These are phyloP conservation scores for Chrysogorgia sp. DNA, from an alignment of 92 coral and sea anemone genomes.

Conservation along the genomic window DNA sequence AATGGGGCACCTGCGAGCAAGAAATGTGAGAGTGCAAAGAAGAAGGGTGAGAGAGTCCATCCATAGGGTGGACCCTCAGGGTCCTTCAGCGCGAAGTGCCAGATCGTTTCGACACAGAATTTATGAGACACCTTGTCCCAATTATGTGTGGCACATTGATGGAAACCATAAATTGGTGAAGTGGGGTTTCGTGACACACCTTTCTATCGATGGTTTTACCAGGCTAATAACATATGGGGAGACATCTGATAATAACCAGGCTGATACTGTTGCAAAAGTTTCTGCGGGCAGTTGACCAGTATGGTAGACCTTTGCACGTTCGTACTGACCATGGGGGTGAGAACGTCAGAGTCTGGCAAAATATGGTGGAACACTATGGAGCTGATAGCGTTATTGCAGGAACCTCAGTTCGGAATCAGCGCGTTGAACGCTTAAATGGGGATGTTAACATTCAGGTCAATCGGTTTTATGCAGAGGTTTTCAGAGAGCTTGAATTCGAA, in stretches of 20 bases:
- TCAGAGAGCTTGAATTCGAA: constrained; percentile 8
- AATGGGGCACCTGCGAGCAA: constrained; percentile 4
- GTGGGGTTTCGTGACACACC: constrained; percentile 7
- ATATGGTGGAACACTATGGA: neutral
- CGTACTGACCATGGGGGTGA: constrained; percentile 19
- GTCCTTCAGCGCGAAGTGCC: constrained; percentile 2
- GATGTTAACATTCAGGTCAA: constrained; percentile 5
- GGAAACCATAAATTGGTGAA: too few relatives aligned
- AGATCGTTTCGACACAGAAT: constrained; percentile 1
- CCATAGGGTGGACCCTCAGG: constrained; percentile 5
- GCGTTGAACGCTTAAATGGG: constrained; percentile 1
- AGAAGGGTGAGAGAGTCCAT: constrained; percentile 1
- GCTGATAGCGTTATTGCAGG: constrained; percentile 5
- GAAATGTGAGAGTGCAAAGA: neutral
- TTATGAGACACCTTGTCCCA: neutral
- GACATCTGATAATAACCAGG: constrained; percentile 2
- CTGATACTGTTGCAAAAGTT: constrained; percentile 19
- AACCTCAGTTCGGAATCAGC: constrained; percentile 10
- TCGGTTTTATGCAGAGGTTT: neutral
- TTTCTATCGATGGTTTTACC: constrained; percentile 32
- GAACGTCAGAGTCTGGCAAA: constrained; percentile 13
- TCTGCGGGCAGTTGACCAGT: constrained; percentile 1
- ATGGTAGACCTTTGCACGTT: constrained; percentile 21
- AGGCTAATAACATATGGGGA: neutral
- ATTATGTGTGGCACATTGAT: constrained; percentile 7